These are phyloP conservation scores for Amphiura filiformis DNA, from an alignment of 35 echinoderm and acorn worm species.

Conservation along the genomic window DNA sequence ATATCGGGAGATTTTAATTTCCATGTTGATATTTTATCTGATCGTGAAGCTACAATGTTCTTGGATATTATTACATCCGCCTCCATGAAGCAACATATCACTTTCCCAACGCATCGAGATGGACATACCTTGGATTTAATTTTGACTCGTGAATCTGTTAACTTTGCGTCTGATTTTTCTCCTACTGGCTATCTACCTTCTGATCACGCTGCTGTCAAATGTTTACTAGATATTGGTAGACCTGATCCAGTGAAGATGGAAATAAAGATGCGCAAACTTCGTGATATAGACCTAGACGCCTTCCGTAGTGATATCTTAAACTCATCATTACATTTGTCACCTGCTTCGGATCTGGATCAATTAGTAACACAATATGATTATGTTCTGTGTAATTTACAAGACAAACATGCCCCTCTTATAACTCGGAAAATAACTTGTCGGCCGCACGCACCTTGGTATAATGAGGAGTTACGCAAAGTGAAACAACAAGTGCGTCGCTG, in stretches of 20 bases:
- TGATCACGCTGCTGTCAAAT: conserved; percentile 2
- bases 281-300: conserved; percentile 34
- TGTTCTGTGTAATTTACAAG: not conserved
- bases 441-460: conserved; percentile 3
- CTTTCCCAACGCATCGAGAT: conserved; percentile 3
- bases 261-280: conserved; percentile 26
- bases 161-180: not conserved
- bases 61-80: conserved; percentile 12
- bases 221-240: not conserved
- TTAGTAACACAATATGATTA: not conserved
- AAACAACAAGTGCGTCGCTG: not conserved
- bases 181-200: conserved; percentile 1
- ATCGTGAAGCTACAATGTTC: conserved; percentile 26
- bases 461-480: conserved; percentile 2
- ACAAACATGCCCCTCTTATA: not conserved
- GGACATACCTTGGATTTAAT: conserved; percentile 52
- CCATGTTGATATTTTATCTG: conserved; percentile 35
- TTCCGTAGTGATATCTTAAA: conserved; percentile 44
- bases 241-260: not conserved
- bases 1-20: conserved; percentile 47
- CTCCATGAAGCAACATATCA: conserved; percentile 33
- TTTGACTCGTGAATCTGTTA: not conserved
- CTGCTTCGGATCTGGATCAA: not conserved
- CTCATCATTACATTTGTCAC: conserved; percentile 31
- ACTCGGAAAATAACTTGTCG: not conserved